Evolutionary conservation across 2,888 invertebrate species (phyloP).

Genomic region (Lamellibrachia columna): DNA sequence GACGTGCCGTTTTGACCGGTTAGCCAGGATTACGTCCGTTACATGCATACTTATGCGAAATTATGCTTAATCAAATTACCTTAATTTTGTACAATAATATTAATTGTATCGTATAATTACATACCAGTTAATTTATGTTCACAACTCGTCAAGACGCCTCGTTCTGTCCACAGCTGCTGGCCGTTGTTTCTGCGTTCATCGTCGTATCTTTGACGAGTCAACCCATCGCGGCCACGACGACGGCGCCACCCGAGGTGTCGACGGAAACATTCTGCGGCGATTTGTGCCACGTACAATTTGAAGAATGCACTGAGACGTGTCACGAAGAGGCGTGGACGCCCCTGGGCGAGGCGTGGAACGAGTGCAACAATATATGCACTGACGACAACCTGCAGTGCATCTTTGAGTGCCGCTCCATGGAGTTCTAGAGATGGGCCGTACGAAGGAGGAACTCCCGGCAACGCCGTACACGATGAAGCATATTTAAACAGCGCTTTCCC

Average conservation of each 20-base stretch:
- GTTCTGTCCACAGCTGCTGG: not conserved
- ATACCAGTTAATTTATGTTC: not conserved
- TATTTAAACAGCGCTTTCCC: too few species aligned
- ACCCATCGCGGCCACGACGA: not conserved
- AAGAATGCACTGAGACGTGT: not conserved
- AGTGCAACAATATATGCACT: not conserved
- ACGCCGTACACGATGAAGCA: not conserved
- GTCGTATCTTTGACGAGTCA: not conserved
- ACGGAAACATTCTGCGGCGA: not conserved
- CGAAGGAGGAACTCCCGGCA: not conserved
- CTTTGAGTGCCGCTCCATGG: not conserved
- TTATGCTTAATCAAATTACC: not conserved
- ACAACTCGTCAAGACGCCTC: not conserved
- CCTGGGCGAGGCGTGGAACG: not conserved
- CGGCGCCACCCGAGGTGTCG: not conserved
- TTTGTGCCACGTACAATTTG: not conserved
- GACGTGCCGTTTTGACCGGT: not conserved
- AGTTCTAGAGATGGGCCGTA: not conserved
- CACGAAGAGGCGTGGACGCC: not conserved
- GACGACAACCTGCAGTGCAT: not conserved
- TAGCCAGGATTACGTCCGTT: not conserved
- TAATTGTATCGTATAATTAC: not conserved
- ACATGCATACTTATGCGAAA: not conserved
- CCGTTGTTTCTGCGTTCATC: not conserved
- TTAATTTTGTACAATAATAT: not conserved